A percentile compares a stretch with the other conserved stretches of the same genome.
Conservation (phyloP, 1,140 invertebrate species). For the Lethrus apterus region DNA sequence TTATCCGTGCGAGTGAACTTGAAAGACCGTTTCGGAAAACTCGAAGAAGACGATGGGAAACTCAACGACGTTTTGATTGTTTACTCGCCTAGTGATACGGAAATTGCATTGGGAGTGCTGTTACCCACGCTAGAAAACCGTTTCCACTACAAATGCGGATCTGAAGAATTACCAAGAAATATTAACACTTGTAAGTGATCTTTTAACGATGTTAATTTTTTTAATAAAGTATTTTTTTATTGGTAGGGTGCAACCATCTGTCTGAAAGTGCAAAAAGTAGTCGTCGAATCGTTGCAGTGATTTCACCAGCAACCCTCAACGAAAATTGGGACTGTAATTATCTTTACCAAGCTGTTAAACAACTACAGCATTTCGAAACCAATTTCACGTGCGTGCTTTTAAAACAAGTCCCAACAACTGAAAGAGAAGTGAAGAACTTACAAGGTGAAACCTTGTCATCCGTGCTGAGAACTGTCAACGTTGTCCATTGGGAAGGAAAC, state of each 20-base stretch:
- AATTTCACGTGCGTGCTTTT: slow-evolving; percentile 30
- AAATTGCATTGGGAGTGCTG: slow-evolving; percentile 32
- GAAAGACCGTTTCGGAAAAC: slow-evolving; percentile 33
- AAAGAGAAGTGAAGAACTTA: slow-evolving; percentile 32
- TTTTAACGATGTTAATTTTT: not conserved
- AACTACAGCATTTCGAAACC: slow-evolving; percentile 27
- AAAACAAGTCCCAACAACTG: slow-evolving; percentile 30
- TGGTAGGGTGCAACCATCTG: slow-evolving; percentile 29
- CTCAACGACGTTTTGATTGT: slow-evolving; percentile 34
- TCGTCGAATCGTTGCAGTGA: slow-evolving; percentile 29
- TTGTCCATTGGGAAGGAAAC: slow-evolving; percentile 30
- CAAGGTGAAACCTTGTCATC: slow-evolving; percentile 32
- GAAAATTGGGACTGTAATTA: slow-evolving; percentile 28
- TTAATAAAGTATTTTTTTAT: not conserved
- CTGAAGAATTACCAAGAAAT: slow-evolving; percentile 26
- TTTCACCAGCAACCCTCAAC: slow-evolving; percentile 33
- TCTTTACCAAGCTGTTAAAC: slow-evolving; percentile 34
- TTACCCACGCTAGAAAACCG: slow-evolving; percentile 33
- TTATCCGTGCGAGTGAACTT: slow-evolving; percentile 28
- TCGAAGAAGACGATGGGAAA: slow-evolving; percentile 37
- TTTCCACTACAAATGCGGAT: slow-evolving; percentile 33
- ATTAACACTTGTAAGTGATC: slow-evolving; percentile 31
- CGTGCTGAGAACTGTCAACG: slow-evolving; percentile 13
- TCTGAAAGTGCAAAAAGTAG: slow-evolving; percentile 23
- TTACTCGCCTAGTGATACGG: slow-evolving; percentile 33